A percentile compares a stretch with the other conserved stretches of the same genome.
Evolutionary conservation across 2,113 vertebrate genomes (phyloP).

Genomic region (Sylvia atricapilla): DNA sequence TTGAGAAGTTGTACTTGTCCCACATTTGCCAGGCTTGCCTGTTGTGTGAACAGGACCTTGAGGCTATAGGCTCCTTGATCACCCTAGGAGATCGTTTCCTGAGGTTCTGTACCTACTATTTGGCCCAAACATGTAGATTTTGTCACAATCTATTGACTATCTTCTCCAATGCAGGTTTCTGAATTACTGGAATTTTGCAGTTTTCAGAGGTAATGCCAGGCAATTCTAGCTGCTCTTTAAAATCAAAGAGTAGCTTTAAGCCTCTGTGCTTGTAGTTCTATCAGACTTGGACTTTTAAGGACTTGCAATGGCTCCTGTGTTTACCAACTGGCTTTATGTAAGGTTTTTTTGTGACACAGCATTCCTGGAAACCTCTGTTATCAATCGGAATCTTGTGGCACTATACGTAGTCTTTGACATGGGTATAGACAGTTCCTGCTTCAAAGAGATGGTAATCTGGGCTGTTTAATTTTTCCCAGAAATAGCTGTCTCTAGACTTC

Average conservation of each 20-base stretch:
- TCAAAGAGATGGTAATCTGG: constrained; percentile 59
- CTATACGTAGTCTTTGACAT: background rate
- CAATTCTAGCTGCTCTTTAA: background rate
- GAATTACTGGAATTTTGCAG: accelerated
- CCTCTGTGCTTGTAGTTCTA: background rate
- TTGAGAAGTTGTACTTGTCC: background rate
- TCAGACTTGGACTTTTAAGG: background rate
- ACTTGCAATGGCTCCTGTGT: background rate
- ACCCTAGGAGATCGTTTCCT: background rate
- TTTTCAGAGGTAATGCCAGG: background rate
- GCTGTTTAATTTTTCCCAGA: constrained; percentile 49
- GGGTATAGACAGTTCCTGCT: constrained; percentile 16
- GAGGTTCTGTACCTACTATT: background rate
- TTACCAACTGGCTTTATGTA: background rate
- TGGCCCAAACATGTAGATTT: background rate
- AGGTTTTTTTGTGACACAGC: background rate
- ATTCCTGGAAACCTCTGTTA: background rate
- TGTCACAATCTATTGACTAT: background rate
- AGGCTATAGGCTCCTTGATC: background rate
- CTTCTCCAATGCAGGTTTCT: background rate
- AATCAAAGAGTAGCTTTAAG: background rate
- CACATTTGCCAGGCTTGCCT: background rate
- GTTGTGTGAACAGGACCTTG: background rate
- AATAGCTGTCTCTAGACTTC: constrained; percentile 15
- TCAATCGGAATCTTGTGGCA: background rate